Evolutionary conservation across 1,140 invertebrate species (phyloP).

Genomic region (Zaprionus vittiger): DNA sequence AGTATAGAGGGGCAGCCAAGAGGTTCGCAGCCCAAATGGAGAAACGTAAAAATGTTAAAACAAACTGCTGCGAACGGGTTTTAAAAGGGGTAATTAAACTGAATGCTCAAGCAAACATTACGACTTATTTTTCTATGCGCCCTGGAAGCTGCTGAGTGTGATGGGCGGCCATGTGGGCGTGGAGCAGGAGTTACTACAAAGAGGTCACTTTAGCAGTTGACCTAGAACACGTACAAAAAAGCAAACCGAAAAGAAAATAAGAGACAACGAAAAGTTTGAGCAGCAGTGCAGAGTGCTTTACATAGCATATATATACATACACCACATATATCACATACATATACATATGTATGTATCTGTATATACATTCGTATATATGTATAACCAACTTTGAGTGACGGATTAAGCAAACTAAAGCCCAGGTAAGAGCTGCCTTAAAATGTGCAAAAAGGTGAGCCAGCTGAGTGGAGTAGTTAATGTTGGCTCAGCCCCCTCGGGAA

Average conservation of each 20-base stretch:
- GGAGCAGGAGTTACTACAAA: constrained; percentile 18
- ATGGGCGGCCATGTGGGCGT: background rate
- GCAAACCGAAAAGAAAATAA: constrained; percentile 8
- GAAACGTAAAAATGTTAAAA: constrained; percentile 54
- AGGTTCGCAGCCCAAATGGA: constrained; percentile 6
- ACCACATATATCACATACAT: background rate
- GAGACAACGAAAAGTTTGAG: constrained; percentile 20
- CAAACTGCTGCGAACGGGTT: constrained; percentile 45
- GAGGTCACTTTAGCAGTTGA: constrained; percentile 48
- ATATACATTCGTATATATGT: constrained; percentile 22
- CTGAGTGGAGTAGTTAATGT: constrained; percentile 14
- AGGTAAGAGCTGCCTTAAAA: background rate
- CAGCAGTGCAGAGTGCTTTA: background rate
- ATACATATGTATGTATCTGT: constrained; percentile 4
- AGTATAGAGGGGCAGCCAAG: background rate
- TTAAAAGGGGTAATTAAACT: constrained; percentile 64
- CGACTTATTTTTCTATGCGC: constrained; percentile 18
- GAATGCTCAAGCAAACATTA: constrained; percentile 62
- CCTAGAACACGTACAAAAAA: constrained; percentile 59
- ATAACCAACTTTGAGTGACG: constrained; percentile 16
- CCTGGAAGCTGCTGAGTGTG: constrained; percentile 18
- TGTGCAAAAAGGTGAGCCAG: constrained; percentile 15
- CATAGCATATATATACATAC: background rate
- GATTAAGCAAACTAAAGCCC: constrained; percentile 63
- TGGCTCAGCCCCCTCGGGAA: constrained; percentile 13